phyloP scores from a whole-genome alignment of 2,797 vertebrate genomes.

The Uromys caudimaculatus region DNA sequence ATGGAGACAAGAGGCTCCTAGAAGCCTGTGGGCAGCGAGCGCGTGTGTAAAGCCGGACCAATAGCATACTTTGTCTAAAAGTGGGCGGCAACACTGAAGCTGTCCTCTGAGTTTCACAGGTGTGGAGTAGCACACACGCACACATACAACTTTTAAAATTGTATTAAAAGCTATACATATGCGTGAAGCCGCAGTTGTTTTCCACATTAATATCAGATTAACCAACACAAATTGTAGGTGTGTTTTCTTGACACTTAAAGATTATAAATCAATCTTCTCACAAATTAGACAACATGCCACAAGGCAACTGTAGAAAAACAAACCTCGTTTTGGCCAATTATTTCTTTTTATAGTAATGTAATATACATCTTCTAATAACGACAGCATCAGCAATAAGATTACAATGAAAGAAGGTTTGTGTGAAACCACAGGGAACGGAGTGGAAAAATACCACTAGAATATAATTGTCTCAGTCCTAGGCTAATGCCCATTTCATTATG shows the following conservation, averaged over 20 bases:
- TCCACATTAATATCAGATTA: not conserved
- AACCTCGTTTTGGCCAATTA: constrained; percentile 4
- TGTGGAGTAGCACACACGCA: not conserved
- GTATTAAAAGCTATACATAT: not conserved
- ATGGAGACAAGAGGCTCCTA: not conserved
- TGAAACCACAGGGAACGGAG: constrained; percentile 1
- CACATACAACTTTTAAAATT: constrained; percentile 1
- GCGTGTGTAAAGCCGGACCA: not conserved
- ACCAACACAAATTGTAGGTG: not conserved
- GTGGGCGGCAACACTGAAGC: not conserved
- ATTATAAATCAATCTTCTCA: not conserved
- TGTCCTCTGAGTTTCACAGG: not conserved
- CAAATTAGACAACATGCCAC: constrained; percentile 27
- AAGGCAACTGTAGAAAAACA: not conserved
- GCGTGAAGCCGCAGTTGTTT: not conserved
- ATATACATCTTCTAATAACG: too few species aligned
- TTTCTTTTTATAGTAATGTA: constrained; percentile 25
- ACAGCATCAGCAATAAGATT: not conserved
- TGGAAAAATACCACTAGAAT: not conserved
- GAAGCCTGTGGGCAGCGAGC: not conserved
- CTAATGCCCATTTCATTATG: not conserved
- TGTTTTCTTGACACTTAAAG: constrained; percentile 41
- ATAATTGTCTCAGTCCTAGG: not conserved
- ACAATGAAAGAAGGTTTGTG: not conserved
- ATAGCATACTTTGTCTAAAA: not conserved